Evolutionary conservation across 2,888 invertebrate species (phyloP).

Genomic region (Acanthosepion pharaonis): DNA sequence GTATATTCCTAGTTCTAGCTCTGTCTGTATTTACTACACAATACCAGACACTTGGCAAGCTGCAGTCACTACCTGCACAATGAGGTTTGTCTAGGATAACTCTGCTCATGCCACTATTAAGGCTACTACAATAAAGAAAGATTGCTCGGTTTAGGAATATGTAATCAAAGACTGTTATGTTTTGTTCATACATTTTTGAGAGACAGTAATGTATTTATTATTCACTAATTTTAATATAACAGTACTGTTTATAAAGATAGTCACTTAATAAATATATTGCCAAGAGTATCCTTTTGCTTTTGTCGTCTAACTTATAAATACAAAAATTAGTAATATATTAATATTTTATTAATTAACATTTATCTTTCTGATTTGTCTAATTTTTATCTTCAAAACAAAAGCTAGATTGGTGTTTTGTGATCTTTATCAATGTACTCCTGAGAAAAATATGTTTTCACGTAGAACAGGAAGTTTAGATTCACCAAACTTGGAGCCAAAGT

Average conservation of each 20-base stretch:
- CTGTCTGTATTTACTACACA: neutral
- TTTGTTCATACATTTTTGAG: neutral
- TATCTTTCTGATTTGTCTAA: too few relatives aligned
- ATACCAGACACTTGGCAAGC: neutral
- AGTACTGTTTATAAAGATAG: neutral
- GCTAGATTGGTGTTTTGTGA: too few relatives aligned
- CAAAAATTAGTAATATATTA: neutral
- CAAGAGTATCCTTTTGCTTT: neutral
- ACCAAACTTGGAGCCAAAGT: too few relatives aligned
- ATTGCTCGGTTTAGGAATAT: neutral
- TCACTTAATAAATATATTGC: neutral
- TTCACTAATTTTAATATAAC: neutral
- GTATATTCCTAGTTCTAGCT: neutral
- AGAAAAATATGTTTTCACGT: too few relatives aligned
- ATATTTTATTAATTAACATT: neutral
- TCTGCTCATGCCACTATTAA: neutral
- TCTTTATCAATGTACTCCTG: too few relatives aligned
- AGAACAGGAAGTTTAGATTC: too few relatives aligned
- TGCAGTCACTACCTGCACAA: neutral
- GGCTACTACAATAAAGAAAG: neutral
- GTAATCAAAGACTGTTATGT: neutral
- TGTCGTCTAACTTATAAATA: neutral
- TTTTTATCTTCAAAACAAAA: too few relatives aligned
- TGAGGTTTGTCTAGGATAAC: neutral
- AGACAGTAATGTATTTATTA: neutral